phyloP scores from a whole-genome alignment of 1,140 invertebrate genomes.

The Theocolax elegans region DNA sequence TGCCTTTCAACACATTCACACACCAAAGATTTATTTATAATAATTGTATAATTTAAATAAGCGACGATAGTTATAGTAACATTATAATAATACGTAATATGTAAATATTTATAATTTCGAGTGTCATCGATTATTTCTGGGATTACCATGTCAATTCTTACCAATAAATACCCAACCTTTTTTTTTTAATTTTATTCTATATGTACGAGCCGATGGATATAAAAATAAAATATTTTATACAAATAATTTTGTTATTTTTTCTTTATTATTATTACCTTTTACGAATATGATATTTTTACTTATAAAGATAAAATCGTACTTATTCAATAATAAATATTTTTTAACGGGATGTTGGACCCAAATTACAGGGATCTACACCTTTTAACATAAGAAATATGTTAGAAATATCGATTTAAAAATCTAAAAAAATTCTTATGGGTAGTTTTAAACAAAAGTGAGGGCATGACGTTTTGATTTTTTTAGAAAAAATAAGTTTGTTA shows the following conservation, averaged over 20 bases:
- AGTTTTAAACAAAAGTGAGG: too few species aligned
- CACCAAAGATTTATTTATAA: conserved; percentile 37
- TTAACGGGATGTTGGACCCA: too few species aligned
- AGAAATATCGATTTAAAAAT: too few species aligned
- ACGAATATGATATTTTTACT: too few species aligned
- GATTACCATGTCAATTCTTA: conserved; percentile 26
- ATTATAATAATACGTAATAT: neutral
- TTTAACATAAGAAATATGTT: too few species aligned
- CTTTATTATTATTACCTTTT: too few species aligned
- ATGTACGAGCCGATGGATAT: conserved; percentile 6
- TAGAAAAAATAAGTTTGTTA: too few species aligned
- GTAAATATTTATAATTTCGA: neutral
- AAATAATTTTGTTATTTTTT: conserved; percentile 1
- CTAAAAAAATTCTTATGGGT: too few species aligned
- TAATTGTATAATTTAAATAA: neutral
- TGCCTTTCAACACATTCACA: neutral
- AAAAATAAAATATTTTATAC: conserved; percentile 38
- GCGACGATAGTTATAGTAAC: conserved; percentile 3
- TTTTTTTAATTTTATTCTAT: conserved; percentile 32
- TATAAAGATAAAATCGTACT: too few species aligned
- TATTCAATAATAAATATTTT: too few species aligned
- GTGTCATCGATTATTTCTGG: conserved; percentile 5
- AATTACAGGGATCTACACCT: too few species aligned
- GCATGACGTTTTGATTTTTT: too few species aligned
- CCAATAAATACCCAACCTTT: conserved; percentile 9